Evolutionary conservation across 1,140 invertebrate genomes (phyloP), one percentile per base, ranked within the genome.

Genomic region (Aphelenchoides besseyi): DNA sequence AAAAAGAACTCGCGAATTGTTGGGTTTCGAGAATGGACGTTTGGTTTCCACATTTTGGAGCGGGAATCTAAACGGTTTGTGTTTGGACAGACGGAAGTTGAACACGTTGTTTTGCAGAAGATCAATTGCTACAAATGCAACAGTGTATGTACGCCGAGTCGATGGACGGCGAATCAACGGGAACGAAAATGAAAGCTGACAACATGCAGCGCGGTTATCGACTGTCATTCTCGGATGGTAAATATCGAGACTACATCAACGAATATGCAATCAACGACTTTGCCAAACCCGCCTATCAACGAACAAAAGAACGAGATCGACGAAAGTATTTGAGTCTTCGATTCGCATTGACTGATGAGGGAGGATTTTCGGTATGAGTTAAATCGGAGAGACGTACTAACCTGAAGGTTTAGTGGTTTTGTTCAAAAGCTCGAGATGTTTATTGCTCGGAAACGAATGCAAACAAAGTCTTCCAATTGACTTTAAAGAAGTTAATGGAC

Each of bases 201-300:
- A 33, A 71, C 37, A 67, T 54, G 29, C 37, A 74, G 36, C 52
- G 76, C 33, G 75, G 75, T 18, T 81, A 73, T 69, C 77, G 76
- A 26, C 62, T 80, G 8, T 55, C 62, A 0, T 78, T 78, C 64
- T 73, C 78, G 26, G 76, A 78, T 59, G 78, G 68, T 23, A 35
- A 37, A 2, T 81, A 79, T 61, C 37, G 77, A 26, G 55, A 80
- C 12, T 79, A 79, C 33, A 59, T 75, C 5, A 79, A 79, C 55
- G 53, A 77, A 26, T 79, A 75, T 68, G 37, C 66, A 12, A 71
- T 67, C 12, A 79, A 78, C 59, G 77, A 79, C n/a, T 71, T 79
- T 16, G 74, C 77, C 16, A 76, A 73, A 71, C 53, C 77, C 3
- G 29, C 72, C 2, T 41, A 69, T 26, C 41, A 64, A 30, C 36